Conservation (phyloP, 2,888 invertebrate genomes). For the Cephalotes varians region DNA sequence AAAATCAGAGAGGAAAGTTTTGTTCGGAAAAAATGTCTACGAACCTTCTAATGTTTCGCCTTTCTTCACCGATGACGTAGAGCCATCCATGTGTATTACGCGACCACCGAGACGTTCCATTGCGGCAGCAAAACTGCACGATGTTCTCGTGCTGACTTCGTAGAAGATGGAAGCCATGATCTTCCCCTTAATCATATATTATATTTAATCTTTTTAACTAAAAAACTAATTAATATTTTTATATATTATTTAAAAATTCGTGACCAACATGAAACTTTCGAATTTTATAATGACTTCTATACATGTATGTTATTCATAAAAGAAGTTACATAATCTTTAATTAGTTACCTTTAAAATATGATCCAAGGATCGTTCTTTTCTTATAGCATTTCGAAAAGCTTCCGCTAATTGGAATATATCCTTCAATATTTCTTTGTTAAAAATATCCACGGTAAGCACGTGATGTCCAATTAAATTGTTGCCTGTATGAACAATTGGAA, state of each 20-base stretch:
- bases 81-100: constrained; percentile 96
- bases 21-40: neutral
- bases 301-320: neutral
- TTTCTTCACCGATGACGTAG: constrained; percentile 97
- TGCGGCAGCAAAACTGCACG: constrained; percentile 98
- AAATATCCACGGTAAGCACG: constrained; percentile 94
- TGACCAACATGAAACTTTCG: neutral
- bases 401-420: constrained; percentile 98
- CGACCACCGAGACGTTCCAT: constrained; percentile 98
- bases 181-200: constrained; percentile 89
- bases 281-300: neutral
- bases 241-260: neutral
- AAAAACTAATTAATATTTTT: neutral
- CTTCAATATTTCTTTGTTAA: constrained; percentile 95
- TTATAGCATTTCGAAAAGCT: constrained; percentile 92
- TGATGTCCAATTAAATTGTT: constrained; percentile 91
- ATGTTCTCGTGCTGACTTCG: constrained; percentile 98
- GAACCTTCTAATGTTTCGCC: constrained; percentile 96
- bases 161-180: constrained; percentile 98
- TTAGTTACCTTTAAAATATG: constrained; percentile 90
- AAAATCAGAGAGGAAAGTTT: too few species aligned
- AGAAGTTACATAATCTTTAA: neutral
- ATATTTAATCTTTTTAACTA: neutral
- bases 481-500: constrained; percentile 77
- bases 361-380: constrained; percentile 93